Evolutionary conservation across 2,797 vertebrate genomes (phyloP).

Genomic region (Tauraco hartlaubi): DNA sequence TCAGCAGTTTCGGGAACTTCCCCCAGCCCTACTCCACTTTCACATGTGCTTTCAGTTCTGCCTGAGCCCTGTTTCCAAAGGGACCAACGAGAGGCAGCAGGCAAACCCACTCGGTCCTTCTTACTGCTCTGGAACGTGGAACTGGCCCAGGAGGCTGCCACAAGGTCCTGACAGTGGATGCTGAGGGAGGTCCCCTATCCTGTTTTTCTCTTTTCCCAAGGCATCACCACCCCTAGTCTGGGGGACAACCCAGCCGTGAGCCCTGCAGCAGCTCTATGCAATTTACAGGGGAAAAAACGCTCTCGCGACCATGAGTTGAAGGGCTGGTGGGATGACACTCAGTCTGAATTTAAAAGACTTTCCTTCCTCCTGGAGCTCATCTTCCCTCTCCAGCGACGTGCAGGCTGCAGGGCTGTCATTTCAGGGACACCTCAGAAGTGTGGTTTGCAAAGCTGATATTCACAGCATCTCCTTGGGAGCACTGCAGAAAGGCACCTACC

Average conservation of each 20-base stretch:
- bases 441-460: neutral
- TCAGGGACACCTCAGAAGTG: neutral
- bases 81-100: neutral
- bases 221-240: neutral
- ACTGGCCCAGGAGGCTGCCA: neutral
- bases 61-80: neutral
- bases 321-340: neutral
- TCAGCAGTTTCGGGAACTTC: neutral
- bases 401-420: neutral
- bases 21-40: neutral
- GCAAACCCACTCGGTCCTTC: neutral
- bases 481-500: neutral
- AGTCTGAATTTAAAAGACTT: neutral
- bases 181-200: neutral
- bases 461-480: constrained; percentile 16
- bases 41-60: neutral
- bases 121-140: neutral
- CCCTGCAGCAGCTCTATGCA: neutral
- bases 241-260: neutral
- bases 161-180: neutral
- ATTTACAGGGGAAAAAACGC: neutral
- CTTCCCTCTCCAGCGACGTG: neutral
- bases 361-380: neutral
- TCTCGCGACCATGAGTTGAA: neutral
- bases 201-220: neutral